These are phyloP conservation scores for Craniophora ligustri DNA, from an alignment of 2,888 invertebrate species.

Conservation along the genomic window DNA sequence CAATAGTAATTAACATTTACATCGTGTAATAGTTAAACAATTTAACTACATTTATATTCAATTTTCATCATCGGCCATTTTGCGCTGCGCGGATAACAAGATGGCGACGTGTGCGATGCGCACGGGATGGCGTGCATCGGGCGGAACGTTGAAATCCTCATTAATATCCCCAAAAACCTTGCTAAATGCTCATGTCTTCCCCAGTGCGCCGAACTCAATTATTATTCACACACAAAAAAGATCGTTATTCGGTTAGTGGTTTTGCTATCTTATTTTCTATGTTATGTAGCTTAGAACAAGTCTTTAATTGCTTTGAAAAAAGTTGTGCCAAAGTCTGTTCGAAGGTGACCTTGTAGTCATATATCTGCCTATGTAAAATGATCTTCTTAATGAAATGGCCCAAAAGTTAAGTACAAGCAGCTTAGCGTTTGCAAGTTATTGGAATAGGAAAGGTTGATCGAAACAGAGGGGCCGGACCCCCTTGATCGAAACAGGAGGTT, in stretches of 20 bases:
- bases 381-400: too few species aligned
- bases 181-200: constrained; percentile 85
- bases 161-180: constrained; percentile 84
- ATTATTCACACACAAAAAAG: constrained; percentile 85
- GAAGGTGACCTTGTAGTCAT: too few species aligned
- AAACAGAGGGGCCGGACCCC: too few species aligned
- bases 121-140: constrained; percentile 88
- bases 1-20: constrained; percentile 17
- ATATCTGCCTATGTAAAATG: too few species aligned
- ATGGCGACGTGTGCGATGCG: constrained; percentile 85
- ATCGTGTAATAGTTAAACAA: constrained; percentile 9
- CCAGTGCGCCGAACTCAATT: constrained; percentile 85
- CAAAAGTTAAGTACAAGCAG: too few species aligned
- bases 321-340: too few species aligned
- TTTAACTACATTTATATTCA: constrained; percentile 9
- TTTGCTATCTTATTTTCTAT: constrained; percentile 6
- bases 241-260: constrained; percentile 80
- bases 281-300: background rate
- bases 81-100: constrained; percentile 59
- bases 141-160: constrained; percentile 83
- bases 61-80: constrained; percentile 8
- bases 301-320: too few species aligned
- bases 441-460: too few species aligned
- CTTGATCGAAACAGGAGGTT: too few species aligned
- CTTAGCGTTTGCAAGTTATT: too few species aligned